Evolutionary conservation across 2,888 invertebrate genomes (phyloP).

Genomic region (Merodon equestris): DNA sequence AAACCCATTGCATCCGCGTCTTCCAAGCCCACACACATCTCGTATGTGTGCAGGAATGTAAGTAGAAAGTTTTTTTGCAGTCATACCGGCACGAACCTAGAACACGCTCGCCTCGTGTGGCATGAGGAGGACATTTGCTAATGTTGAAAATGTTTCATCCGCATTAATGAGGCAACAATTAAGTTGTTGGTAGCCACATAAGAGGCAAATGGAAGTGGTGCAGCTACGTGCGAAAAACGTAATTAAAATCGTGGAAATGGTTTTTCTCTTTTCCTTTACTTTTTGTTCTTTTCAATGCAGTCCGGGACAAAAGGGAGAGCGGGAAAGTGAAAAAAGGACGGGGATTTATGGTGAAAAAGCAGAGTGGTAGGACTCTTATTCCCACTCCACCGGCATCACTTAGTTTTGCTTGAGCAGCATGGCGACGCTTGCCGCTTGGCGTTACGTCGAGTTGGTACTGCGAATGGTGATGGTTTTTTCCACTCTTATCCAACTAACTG

Average conservation of each 20-base stretch:
- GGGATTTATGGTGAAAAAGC: constrained; percentile 27
- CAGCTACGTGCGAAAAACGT: constrained; percentile 60
- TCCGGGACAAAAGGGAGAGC: background rate
- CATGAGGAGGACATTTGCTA: constrained; percentile 58
- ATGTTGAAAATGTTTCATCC: constrained; percentile 60
- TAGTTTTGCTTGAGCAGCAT: background rate
- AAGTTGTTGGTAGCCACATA: constrained; percentile 63
- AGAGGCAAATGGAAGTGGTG: constrained; percentile 56
- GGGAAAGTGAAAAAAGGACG: constrained; percentile 35
- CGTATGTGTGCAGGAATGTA: constrained; percentile 6
- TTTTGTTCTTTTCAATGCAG: constrained; percentile 35
- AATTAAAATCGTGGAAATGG: constrained; percentile 60
- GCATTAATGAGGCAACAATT: constrained; percentile 68
- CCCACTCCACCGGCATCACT: constrained; percentile 22
- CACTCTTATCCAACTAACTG: constrained; percentile 53
- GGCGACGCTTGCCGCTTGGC: constrained; percentile 11
- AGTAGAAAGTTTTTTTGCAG: background rate
- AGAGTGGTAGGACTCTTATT: constrained; percentile 27
- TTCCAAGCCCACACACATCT: constrained; percentile 12
- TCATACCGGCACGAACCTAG: too few relatives aligned
- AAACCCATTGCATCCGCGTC: constrained; percentile 37
- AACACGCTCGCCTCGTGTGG: too few relatives aligned
- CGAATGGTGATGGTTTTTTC: constrained; percentile 14
- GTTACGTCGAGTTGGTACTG: background rate
- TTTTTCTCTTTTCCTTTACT: background rate